Evolutionary conservation across 1,140 invertebrate species (phyloP).

Genomic region (Hirudo medicinalis): DNA sequence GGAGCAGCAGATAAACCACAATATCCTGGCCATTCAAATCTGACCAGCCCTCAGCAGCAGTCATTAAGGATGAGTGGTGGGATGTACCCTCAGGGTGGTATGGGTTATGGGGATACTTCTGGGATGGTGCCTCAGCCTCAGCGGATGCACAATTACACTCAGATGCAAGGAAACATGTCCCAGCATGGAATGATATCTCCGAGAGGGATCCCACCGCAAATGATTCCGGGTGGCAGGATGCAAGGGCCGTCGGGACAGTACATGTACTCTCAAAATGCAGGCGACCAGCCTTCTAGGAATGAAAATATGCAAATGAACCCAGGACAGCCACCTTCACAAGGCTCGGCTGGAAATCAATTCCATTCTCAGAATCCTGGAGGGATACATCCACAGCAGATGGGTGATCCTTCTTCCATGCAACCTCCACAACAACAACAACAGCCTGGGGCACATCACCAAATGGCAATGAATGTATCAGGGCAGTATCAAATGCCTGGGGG

Average conservation of each 20-base stretch:
- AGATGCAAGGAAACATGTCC: neutral
- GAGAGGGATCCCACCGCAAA: neutral
- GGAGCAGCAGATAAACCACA: neutral
- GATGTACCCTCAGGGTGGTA: neutral
- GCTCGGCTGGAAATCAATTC: neutral
- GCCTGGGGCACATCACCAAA: neutral
- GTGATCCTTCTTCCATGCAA: neutral
- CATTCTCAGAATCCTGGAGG: neutral
- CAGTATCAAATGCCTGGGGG: constrained; percentile 6
- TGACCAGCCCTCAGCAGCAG: neutral
- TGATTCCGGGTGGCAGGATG: neutral
- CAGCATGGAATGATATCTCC: constrained; percentile 2
- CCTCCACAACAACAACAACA: constrained; percentile 12
- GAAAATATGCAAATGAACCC: constrained; percentile 5
- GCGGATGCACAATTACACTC: neutral
- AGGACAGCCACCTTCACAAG: neutral
- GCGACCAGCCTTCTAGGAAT: neutral
- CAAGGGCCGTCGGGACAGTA: neutral
- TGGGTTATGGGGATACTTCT: neutral
- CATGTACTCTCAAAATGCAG: constrained; percentile 6
- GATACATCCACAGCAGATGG: constrained; percentile 53
- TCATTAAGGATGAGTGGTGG: neutral
- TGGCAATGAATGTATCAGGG: neutral
- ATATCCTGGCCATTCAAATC: neutral
- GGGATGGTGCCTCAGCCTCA: neutral